phyloP scores from a whole-genome alignment of 2,113 vertebrate species.

The Psophia crepitans region DNA sequence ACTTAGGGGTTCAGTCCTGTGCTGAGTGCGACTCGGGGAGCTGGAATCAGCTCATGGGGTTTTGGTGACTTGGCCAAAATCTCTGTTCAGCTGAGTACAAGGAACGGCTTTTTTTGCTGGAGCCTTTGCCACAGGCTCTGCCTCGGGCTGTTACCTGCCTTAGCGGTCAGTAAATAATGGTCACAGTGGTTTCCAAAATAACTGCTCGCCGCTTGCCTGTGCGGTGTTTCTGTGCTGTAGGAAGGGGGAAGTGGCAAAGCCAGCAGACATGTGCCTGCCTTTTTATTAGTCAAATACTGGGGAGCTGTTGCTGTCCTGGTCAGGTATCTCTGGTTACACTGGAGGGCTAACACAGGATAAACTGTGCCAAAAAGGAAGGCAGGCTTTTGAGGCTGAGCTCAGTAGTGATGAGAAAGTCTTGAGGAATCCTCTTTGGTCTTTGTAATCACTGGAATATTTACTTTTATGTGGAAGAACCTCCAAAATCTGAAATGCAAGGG shows the following conservation, averaged over 20 bases:
- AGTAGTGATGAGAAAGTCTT: neutral
- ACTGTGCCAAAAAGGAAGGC: neutral
- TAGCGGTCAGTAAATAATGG: neutral
- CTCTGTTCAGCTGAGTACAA: neutral
- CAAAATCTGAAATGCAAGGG: neutral
- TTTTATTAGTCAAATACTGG: neutral
- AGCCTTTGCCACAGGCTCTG: neutral
- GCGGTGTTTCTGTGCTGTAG: neutral
- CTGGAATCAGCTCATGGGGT: neutral
- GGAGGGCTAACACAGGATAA: neutral
- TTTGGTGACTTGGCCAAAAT: neutral
- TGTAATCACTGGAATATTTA: neutral
- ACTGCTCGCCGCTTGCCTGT: neutral
- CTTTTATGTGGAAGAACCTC: neutral
- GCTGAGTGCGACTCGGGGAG: neutral
- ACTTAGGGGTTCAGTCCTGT: neutral
- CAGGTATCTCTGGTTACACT: rapidly evolving
- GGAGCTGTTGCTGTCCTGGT: neutral
- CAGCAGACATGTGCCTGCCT: neutral
- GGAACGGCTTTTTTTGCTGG: neutral
- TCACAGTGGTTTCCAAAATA: constrained; percentile 37
- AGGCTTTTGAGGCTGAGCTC: neutral
- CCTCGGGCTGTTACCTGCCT: neutral
- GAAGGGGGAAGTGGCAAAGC: neutral
- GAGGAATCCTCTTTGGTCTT: neutral